Evolutionary conservation across 1,140 invertebrate species (phyloP), one percentile per base, ranked within the genome.

Genomic region (Drosophila orosa): DNA sequence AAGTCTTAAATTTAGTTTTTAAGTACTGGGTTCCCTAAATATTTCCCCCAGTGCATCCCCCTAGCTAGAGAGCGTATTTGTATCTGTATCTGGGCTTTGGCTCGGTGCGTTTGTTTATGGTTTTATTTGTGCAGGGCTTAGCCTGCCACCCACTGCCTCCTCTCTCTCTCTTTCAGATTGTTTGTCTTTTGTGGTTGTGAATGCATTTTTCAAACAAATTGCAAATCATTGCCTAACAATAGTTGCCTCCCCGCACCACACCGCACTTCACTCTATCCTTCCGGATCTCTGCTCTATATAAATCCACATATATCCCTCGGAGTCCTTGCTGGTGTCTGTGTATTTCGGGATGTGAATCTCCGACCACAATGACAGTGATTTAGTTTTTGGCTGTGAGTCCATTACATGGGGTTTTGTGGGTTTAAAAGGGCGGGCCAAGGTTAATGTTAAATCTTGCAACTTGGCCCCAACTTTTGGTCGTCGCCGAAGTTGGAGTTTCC

Each of bases 121-220:
- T 75, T 87, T 78, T 80, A 78, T 80, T 85, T 85, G 81, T 80
- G 27, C 65, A 48, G 45, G 39, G 47, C 78, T 75, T 50, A 60
- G 63, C 55, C 55, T 15, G 57, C 45, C 45, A 15, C 29, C 9
- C 12, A 10, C 47, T 25, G 0, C 10, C 31, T 31, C 29, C 13
- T 5, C 13, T 29, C 47, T 31, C 40, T 12, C 12, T 17, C 56
- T 31, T 15, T 40, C 45, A 52, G 65, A 56, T 56, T 82, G 79
- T 87, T 87, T 87, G 84, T 80, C 68, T 89, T 71, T 71, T 87
- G 84, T 71, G 84, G 84, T 74, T 87, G 80, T 74, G 82, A 78
- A 89, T 87, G 84, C 84, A 89, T 87, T 87, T 87, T 89, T 87
- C 84, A 87, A 87, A 80, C 84, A 89, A 87, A 87, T 87, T 87